Conservation (phyloP, 2,888 invertebrate genomes). For the Euzetes globulus region DNA sequence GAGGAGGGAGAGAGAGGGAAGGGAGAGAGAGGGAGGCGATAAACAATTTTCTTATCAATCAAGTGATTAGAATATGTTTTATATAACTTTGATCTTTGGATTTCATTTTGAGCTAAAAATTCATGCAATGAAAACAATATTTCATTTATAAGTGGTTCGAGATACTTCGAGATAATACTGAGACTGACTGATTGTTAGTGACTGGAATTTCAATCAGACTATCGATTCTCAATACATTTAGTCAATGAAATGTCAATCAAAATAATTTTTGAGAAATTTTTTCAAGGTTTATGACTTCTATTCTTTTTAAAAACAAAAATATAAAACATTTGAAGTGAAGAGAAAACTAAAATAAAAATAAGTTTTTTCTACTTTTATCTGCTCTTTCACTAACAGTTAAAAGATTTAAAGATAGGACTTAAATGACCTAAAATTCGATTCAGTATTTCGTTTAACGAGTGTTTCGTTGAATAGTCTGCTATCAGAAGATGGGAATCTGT, state of each 20-base stretch:
- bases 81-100: background rate
- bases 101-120: background rate
- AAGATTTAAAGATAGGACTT: background rate
- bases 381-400: no score
- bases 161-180: no score
- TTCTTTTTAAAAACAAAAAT: no score
- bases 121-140: background rate
- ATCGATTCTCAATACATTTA: background rate
- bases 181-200: background rate
- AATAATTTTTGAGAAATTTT: no score
- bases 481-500: background rate
- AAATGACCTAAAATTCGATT: background rate
- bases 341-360: no score
- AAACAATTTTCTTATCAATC: background rate
- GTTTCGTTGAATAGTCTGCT: background rate
- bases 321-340: no score
- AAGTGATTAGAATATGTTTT: background rate
- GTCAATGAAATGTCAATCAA: background rate
- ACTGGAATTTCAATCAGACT: background rate
- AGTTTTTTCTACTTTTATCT: no score
- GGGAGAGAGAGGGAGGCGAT: background rate
- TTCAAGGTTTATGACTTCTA: no score
- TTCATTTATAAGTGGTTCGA: background rate
- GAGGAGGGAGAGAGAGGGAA: no score
- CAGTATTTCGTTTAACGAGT: no score